Conservation (phyloP, 1,140 invertebrate genomes). For the Oncopodura yosiiana region DNA sequence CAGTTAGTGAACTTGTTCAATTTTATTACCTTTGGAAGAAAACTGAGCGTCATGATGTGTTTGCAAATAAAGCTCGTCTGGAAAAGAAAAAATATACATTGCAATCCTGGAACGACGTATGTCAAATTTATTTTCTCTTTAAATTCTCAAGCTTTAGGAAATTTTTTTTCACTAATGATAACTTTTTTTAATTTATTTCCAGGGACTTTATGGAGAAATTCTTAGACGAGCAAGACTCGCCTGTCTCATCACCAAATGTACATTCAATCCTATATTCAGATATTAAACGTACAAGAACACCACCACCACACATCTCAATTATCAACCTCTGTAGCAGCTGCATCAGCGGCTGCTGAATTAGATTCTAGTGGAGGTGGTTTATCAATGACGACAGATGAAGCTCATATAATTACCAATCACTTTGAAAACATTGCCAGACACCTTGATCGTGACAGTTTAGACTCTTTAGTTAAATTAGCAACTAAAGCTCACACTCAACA, state of each 20-base stretch:
- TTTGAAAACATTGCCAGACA: constrained; percentile 36
- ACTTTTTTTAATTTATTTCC: constrained; percentile 34
- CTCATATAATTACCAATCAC: constrained; percentile 26
- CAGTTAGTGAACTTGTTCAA: constrained; percentile 92
- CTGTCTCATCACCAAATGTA: constrained; percentile 47
- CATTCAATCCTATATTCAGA: constrained; percentile 55
- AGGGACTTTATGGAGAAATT: constrained; percentile 82
- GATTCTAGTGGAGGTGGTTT: constrained; percentile 47
- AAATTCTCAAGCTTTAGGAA: neutral
- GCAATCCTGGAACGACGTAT: constrained; percentile 63
- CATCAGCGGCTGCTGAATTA: constrained; percentile 40
- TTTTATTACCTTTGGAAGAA: constrained; percentile 99
- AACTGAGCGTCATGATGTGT: constrained; percentile 89
- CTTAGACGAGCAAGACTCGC: constrained; percentile 65
- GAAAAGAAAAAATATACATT: constrained; percentile 80
- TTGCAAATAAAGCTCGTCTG: constrained; percentile 68
- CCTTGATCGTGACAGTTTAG: constrained; percentile 33
- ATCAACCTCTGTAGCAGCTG: constrained; percentile 40
- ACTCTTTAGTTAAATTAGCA: constrained; percentile 35
- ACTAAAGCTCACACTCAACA: no score
- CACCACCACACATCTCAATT: constrained; percentile 37
- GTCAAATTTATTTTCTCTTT: constrained; percentile 31
- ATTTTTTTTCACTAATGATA: constrained; percentile 1
- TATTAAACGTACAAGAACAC: constrained; percentile 45
- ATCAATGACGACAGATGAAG: constrained; percentile 37